Conservation (phyloP, 2,888 invertebrate genomes). For the Cosmopolites sordidus region DNA sequence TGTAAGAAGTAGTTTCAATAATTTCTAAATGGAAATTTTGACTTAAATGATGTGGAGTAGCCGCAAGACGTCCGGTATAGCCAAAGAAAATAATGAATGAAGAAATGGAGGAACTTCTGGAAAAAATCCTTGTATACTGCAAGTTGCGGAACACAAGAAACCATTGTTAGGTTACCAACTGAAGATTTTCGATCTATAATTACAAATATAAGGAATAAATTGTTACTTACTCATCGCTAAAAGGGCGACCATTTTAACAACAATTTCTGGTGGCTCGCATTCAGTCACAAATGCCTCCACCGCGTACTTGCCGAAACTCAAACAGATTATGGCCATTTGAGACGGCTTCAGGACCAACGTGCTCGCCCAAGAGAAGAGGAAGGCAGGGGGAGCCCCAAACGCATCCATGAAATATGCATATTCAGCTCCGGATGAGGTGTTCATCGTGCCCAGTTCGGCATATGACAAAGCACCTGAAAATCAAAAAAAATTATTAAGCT, state of each 20-base stretch:
- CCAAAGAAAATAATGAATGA: too few species aligned
- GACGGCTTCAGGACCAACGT: conserved; percentile 89
- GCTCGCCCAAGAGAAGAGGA: conserved; percentile 91
- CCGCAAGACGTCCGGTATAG: too few species aligned
- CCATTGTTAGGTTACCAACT: too few species aligned
- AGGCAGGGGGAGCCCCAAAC: conserved; percentile 87
- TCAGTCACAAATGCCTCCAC: conserved; percentile 85
- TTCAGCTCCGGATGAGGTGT: conserved; percentile 91
- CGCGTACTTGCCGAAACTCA: conserved; percentile 90
- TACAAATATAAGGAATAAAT: too few species aligned
- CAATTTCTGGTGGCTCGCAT: conserved; percentile 76
- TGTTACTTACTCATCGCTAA: conserved; percentile 77
- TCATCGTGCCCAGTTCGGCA: conserved; percentile 93
- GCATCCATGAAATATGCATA: conserved; percentile 96
- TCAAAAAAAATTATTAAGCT: not conserved
- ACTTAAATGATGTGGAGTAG: too few species aligned
- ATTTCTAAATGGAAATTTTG: too few species aligned
- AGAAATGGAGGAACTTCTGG: too few species aligned
- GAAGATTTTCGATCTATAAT: too few species aligned
- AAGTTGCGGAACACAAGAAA: too few species aligned
- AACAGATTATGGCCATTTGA: conserved; percentile 89
- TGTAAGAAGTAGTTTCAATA: too few species aligned
- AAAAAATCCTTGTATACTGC: too few species aligned
- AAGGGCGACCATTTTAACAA: conserved; percentile 84
- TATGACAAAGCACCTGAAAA: conserved; percentile 82